phyloP scores from a whole-genome alignment of 2,888 invertebrate genomes.

The Eupithecia pulchellata region DNA sequence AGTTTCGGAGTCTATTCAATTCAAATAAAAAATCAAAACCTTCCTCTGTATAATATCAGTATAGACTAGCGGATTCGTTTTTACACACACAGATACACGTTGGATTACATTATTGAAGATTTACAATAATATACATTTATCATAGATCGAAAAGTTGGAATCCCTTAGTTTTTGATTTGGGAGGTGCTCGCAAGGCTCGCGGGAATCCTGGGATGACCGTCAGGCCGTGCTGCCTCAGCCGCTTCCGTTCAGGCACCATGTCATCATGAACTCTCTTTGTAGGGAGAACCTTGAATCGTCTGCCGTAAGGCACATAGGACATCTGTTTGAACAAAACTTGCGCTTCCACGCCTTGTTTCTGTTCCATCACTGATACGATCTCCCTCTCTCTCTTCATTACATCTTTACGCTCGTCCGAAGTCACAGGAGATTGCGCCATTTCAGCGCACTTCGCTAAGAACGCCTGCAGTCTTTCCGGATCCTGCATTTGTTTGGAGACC shows the following conservation, averaged over 20 bases:
- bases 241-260: conserved; percentile 61
- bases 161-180: conserved; percentile 64
- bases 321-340: conserved; percentile 75
- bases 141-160: conserved; percentile 75
- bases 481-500: conserved; percentile 71
- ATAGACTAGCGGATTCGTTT: too few species aligned
- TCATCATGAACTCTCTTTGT: conserved; percentile 59
- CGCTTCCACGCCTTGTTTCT: conserved; percentile 66
- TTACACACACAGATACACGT: too few species aligned
- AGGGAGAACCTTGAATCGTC: conserved; percentile 73
- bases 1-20: too few species aligned
- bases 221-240: conserved; percentile 68
- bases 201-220: conserved; percentile 73
- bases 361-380: conserved; percentile 68
- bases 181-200: conserved; percentile 62
- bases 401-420: conserved; percentile 73
- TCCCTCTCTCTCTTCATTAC: conserved; percentile 68
- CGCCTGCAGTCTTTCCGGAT: conserved; percentile 73
- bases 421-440: conserved; percentile 67
- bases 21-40: too few species aligned
- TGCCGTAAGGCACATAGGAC: conserved; percentile 70
- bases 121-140: too few species aligned
- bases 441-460: conserved; percentile 75
- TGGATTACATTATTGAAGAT: too few species aligned
- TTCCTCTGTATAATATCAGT: too few species aligned